Conservation (phyloP, 2,797 vertebrate genomes). For the Xerus rutilus region DNA sequence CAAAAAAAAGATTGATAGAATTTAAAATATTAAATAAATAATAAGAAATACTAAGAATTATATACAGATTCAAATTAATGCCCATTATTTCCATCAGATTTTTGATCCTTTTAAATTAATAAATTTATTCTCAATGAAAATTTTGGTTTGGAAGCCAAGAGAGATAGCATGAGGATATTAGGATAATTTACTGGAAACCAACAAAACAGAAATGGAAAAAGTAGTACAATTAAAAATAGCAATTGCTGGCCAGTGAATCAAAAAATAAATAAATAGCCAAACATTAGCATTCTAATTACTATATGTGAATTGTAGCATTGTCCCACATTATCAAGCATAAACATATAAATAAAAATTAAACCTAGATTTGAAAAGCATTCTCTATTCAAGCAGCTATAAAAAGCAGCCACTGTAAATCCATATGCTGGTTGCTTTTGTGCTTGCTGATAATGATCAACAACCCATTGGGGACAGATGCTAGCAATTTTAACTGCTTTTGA, state of each 20-base stretch:
- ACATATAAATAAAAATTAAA: neutral
- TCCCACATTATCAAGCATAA: neutral
- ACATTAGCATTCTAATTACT: neutral
- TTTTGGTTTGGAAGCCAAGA: neutral
- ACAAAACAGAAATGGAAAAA: neutral
- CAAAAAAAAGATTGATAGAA: neutral
- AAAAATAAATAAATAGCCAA: neutral
- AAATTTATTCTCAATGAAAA: neutral
- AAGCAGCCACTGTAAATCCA: neutral
- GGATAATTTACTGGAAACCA: neutral
- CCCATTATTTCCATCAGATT: neutral
- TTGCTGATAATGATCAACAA: neutral
- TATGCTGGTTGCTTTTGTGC: neutral
- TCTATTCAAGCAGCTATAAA: neutral
- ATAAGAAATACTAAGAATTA: neutral
- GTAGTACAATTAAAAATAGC: neutral
- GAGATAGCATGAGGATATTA: neutral
- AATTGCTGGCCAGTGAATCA: neutral
- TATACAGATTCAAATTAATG: neutral
- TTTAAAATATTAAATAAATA: neutral
- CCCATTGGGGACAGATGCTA: neutral
- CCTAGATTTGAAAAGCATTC: neutral
- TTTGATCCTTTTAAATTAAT: neutral
- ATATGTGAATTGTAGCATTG: neutral
- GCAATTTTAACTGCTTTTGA: neutral